Conservation (phyloP, 2,797 vertebrate species). For the Scleropages formosus region DNA sequence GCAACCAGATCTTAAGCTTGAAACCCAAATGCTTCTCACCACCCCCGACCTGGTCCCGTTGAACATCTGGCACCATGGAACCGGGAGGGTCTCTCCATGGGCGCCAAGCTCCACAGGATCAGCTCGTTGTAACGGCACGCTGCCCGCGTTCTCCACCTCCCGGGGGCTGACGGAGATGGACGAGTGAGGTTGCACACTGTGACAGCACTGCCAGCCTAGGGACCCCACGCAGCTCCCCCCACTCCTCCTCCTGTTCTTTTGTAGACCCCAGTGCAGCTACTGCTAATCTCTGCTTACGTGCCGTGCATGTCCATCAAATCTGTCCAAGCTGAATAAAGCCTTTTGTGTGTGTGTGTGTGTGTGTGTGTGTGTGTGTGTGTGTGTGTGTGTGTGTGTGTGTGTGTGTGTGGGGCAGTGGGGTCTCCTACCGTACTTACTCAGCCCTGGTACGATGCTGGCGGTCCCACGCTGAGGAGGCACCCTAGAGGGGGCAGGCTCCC, state of each 20-base stretch:
- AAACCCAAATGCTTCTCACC: too few relatives aligned
- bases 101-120: too few relatives aligned
- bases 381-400: too few relatives aligned
- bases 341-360: too few relatives aligned
- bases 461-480: slow-evolving; percentile 90
- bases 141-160: background rate
- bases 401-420: slow-evolving; percentile 39
- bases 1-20: too few relatives aligned
- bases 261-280: background rate
- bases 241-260: too few relatives aligned
- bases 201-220: background rate
- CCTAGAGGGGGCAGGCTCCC: slow-evolving; percentile 95
- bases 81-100: background rate
- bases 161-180: background rate
- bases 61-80: background rate
- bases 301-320: background rate
- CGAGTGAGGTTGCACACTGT: background rate
- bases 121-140: too few relatives aligned
- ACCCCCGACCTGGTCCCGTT: background rate
- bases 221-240: background rate
- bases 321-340: background rate
- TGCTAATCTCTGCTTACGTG: background rate
- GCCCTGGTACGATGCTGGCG: slow-evolving; percentile 82
- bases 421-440: slow-evolving; percentile 84
- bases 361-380: too few relatives aligned